A percentile compares a stretch with the other conserved stretches of the same genome.
These are phyloP conservation scores for Forficula auricularia DNA, from an alignment of 1,140 invertebrate genomes.

Conservation along the genomic window DNA sequence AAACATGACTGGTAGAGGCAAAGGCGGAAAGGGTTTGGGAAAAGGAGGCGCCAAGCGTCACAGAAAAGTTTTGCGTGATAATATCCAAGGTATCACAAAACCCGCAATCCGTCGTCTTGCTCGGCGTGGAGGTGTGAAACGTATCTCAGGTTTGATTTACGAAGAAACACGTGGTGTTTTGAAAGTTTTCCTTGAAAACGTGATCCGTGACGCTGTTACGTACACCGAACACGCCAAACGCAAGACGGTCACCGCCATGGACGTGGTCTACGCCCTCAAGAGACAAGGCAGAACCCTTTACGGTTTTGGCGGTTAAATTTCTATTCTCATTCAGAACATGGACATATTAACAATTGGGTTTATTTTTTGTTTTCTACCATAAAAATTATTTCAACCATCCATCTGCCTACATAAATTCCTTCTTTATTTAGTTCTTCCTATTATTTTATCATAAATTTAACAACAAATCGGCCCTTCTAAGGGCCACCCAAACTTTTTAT, in stretches of 20 bases:
- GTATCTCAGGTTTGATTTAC: slow-evolving; percentile 57
- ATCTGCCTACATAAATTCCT: too few species aligned
- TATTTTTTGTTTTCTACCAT: too few species aligned
- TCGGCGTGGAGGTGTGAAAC: slow-evolving; percentile 46
- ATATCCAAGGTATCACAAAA: slow-evolving; percentile 57
- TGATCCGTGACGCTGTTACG: slow-evolving; percentile 41
- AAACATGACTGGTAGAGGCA: slow-evolving; percentile 43
- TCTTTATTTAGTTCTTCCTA: too few species aligned
- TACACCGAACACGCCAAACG: slow-evolving; percentile 46
- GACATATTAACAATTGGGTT: too few species aligned
- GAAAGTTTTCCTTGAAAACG: too few species aligned
- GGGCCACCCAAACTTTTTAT: too few species aligned
- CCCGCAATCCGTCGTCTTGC: slow-evolving; percentile 37
- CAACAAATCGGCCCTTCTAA: too few species aligned
- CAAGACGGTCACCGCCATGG: slow-evolving; percentile 45
- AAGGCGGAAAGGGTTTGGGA: slow-evolving; percentile 47
- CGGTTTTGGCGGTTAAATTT: slow-evolving; percentile 46
- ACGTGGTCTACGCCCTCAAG: slow-evolving; percentile 48
- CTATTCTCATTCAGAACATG: too few species aligned
- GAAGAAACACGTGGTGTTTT: slow-evolving; percentile 43
- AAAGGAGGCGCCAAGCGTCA: slow-evolving; percentile 53
- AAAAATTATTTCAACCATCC: too few species aligned
- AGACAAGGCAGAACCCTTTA: slow-evolving; percentile 55
- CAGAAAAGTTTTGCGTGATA: slow-evolving; percentile 47
- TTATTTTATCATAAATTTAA: too few species aligned